Percentiles rank a stretch among this genome's conserved stretches.
Conservation (phyloP, 2,797 vertebrate species). For the Antrozous pallidus region DNA sequence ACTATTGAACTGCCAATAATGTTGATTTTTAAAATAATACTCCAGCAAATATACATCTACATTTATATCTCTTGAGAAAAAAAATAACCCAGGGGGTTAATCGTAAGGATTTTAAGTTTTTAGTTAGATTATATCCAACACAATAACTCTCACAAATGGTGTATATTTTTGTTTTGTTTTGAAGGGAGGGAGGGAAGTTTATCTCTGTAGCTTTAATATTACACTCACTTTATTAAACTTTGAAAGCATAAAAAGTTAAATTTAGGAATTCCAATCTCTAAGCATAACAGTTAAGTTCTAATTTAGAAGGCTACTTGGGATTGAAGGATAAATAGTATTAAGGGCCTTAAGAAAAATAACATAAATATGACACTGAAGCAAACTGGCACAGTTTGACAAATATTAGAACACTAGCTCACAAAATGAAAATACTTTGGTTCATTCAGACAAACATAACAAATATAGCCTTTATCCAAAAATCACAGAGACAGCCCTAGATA, state of each 20-base stretch:
- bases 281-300: conserved; percentile 1
- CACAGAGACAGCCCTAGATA: neutral
- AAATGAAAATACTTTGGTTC: conserved; percentile 61
- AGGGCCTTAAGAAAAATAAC: conserved; percentile 54
- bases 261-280: conserved; percentile 45
- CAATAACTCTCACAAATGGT: neutral
- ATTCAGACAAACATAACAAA: conserved; percentile 73
- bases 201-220: conserved; percentile 16
- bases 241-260: conserved; percentile 57
- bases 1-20: neutral
- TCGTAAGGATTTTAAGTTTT: neutral
- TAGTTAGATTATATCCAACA: neutral
- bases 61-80: neutral
- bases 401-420: conserved; percentile 68
- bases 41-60: neutral
- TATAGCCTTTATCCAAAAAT: neutral
- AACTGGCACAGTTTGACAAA: conserved; percentile 62
- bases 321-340: conserved; percentile 40
- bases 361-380: conserved; percentile 67
- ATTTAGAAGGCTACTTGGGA: neutral
- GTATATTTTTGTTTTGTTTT: neutral
- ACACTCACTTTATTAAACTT: conserved; percentile 45
- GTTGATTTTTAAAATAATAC: conserved; percentile 15
- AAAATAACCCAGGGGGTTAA: neutral
- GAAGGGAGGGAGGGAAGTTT: neutral